A percentile compares a stretch with the other conserved stretches of the same genome.
These are phyloP conservation scores for Andrena bicolor DNA, from an alignment of 2,888 invertebrate species.

Conservation along the genomic window DNA sequence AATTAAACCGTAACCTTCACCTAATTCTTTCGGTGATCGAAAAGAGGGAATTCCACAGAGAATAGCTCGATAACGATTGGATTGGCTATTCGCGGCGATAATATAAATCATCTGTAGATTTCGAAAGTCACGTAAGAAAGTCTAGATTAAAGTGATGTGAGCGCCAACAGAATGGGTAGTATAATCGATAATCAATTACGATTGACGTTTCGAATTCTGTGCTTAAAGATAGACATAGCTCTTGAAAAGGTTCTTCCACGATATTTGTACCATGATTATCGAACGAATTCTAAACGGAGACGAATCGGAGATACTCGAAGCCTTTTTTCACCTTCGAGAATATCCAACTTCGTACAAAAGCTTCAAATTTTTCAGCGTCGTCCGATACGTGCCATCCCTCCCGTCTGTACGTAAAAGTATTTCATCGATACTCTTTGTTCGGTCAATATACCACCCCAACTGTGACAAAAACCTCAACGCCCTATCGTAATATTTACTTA, in stretches of 20 bases:
- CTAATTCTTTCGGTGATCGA: background rate
- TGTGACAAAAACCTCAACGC: too few species aligned
- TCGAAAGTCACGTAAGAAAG: slow-evolving; percentile 51
- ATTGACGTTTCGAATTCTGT: slow-evolving; percentile 54
- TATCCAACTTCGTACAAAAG: background rate
- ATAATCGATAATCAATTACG: slow-evolving; percentile 68
- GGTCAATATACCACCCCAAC: too few species aligned
- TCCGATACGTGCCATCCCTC: too few species aligned
- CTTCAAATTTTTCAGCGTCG: background rate
- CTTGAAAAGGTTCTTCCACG: slow-evolving; percentile 7
- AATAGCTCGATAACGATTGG: slow-evolving; percentile 14
- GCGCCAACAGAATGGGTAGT: slow-evolving; percentile 64
- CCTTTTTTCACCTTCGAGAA: background rate
- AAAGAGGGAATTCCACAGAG: background rate
- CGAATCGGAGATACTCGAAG: background rate
- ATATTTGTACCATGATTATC: slow-evolving; percentile 28
- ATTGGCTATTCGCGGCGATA: slow-evolving; percentile 6
- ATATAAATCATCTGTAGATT: slow-evolving; percentile 6
- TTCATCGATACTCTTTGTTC: too few species aligned
- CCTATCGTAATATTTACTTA: too few species aligned
- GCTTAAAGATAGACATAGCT: slow-evolving; percentile 10
- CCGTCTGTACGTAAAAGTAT: too few species aligned
- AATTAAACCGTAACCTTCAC: slow-evolving; percentile 5
- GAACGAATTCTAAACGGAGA: background rate
- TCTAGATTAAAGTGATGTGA: slow-evolving; percentile 46